These are phyloP conservation scores for Neogale vison DNA, from an alignment of 2,113 vertebrate species.

Conservation along the genomic window DNA sequence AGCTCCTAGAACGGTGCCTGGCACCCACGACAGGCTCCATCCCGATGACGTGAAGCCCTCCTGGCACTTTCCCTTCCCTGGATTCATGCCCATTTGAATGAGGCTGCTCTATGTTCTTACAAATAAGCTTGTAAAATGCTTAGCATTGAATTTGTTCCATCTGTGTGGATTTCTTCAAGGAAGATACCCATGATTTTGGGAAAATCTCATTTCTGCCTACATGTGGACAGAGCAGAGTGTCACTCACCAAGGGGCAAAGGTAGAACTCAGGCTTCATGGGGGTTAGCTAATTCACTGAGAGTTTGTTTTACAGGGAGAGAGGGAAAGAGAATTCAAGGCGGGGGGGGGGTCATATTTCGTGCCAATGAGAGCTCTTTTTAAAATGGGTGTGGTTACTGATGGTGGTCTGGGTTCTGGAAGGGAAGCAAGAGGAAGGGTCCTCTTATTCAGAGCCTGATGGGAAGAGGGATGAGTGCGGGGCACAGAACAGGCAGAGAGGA, in stretches of 20 bases:
- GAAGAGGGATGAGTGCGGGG: background rate
- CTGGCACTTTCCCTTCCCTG: background rate
- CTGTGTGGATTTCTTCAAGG: background rate
- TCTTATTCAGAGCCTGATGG: background rate
- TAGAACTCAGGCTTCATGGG: background rate
- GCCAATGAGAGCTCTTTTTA: background rate
- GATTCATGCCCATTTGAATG: background rate
- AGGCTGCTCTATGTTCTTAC: background rate
- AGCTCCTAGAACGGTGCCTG: background rate
- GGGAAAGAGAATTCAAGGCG: background rate
- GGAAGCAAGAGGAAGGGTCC: no score
- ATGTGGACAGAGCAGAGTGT: background rate
- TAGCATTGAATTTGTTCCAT: background rate
- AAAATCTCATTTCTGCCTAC: background rate
- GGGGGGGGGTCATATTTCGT: background rate
- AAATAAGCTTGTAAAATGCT: background rate
- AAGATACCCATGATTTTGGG: background rate
- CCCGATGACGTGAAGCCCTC: background rate
- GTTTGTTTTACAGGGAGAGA: background rate
- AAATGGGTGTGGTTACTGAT: background rate
- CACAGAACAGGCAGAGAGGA: background rate
- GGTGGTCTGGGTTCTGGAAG: background rate
- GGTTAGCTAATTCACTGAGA: background rate
- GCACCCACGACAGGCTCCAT: accelerated
- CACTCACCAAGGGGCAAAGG: background rate